Percentiles rank a stretch among this genome's conserved stretches.
Conservation (phyloP, 2,888 invertebrate genomes). For the Leucophenga montana region DNA sequence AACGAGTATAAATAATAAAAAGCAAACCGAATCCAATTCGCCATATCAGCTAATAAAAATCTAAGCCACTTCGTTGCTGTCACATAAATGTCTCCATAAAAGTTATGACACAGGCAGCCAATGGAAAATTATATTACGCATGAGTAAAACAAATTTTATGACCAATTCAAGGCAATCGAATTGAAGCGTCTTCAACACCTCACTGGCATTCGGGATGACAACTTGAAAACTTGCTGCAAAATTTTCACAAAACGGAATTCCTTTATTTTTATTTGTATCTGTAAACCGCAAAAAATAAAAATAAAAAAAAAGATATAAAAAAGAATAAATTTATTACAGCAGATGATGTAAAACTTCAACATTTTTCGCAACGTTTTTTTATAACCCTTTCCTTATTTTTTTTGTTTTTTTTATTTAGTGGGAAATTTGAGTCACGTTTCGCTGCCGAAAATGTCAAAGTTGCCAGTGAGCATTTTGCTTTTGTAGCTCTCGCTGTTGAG, state of each 20-base stretch:
- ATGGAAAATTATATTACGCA: constrained; percentile 13
- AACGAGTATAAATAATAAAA: constrained; percentile 34
- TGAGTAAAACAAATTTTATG: constrained; percentile 34
- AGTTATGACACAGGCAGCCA: constrained; percentile 20
- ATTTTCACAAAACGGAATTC: too few species aligned
- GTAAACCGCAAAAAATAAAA: constrained; percentile 22
- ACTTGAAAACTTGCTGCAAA: not conserved
- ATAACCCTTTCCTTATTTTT: not conserved
- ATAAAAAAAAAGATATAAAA: not conserved
- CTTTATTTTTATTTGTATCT: constrained; percentile 35
- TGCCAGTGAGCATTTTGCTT: constrained; percentile 3
- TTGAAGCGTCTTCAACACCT: not conserved
- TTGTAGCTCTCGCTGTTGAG: not conserved
- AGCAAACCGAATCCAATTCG: not conserved
- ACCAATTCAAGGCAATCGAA: constrained; percentile 38
- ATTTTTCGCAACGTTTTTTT: not conserved
- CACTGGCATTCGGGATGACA: constrained; percentile 25
- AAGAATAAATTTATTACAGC: constrained; percentile 55
- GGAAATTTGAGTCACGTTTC: not conserved
- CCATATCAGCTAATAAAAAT: constrained; percentile 14
- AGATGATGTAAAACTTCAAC: not conserved
- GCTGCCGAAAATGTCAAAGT: constrained; percentile 13
- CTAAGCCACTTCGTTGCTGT: constrained; percentile 1
- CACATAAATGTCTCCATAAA: constrained; percentile 12
- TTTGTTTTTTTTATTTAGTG: too few species aligned